Conservation (phyloP, 2,113 vertebrate species). For the Ictalurus furcatus region DNA sequence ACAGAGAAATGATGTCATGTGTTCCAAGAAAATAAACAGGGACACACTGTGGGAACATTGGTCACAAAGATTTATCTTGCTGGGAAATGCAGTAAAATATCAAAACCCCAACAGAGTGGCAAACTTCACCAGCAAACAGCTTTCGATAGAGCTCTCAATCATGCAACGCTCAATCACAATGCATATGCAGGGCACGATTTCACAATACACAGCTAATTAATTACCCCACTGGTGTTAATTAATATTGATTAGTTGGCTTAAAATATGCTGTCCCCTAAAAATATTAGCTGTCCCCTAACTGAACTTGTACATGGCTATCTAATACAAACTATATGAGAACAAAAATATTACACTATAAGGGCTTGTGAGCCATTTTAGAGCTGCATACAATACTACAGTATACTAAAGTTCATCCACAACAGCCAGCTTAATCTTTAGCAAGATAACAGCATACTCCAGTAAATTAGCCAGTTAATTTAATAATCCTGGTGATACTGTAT, state of each 20-base stretch:
- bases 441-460: not conserved
- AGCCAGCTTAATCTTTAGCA: not conserved
- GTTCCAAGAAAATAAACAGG: conserved; percentile 22
- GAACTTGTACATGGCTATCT: not conserved
- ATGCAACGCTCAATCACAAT: not conserved
- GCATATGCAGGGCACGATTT: conserved; percentile 30
- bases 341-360: not conserved
- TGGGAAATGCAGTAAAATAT: conserved; percentile 40
- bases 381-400: not conserved
- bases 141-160: not conserved
- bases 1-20: conserved; percentile 10
- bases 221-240: not conserved
- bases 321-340: not conserved
- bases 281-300: not conserved
- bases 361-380: not conserved
- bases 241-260: conserved; percentile 9
- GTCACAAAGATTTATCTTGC: conserved; percentile 35
- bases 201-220: conserved; percentile 2
- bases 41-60: conserved; percentile 25
- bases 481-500: not conserved
- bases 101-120: conserved; percentile 12
- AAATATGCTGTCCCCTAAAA: no score
- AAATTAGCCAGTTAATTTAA: not conserved
- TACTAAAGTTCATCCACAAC: not conserved
- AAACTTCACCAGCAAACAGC: conserved; percentile 23